Base-by-base conservation (phyloP, 2,888 invertebrate species). In the Biston stratarius region DNA sequence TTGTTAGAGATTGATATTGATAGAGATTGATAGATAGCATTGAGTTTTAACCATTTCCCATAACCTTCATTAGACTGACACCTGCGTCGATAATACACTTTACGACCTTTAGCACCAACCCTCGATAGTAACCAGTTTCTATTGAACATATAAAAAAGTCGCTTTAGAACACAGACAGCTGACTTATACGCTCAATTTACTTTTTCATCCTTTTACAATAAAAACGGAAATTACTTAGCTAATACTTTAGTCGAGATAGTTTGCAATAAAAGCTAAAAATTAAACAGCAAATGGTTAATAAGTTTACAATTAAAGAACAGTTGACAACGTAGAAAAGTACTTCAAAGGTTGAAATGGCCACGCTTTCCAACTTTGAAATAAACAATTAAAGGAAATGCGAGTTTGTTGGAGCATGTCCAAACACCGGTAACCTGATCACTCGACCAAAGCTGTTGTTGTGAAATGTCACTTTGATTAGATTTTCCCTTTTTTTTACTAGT, bases 1-100 rank as follows among this genome's bases (percentile, higher is more conserved):
- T 24, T 24, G 3, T 24, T 24, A 3, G 1, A n/a, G n/a, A n/a
- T n/a, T n/a, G n/a, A n/a, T n/a, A n/a, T n/a, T n/a, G n/a, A n/a
- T n/a, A n/a, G n/a, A n/a, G n/a, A n/a, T n/a, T n/a, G n/a, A n/a
- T n/a, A n/a, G n/a, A n/a, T n/a, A n/a, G n/a, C n/a, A n/a, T n/a
- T n/a, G n/a, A n/a, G n/a, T n/a, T n/a, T 44, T 44, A 12, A 12
- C 11, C 12, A 15, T 24, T 44, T 44, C 38, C 59, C 49, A 5
- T 57, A 64, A 61, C 63, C 61, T 9, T 58, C 15, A 24, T 24
- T 24, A 24, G 24, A 24, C 24, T 52, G 34, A 71, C 76, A 80
- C 77, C 75, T 76, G 79, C 73, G 63, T 71, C 59, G 36, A 62
- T 60, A 77, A 80, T 76, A 64, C 72, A 58, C 51, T 64, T 73